Conservation (phyloP, 2,888 invertebrate species). For the Tolmerus cingulatus region DNA sequence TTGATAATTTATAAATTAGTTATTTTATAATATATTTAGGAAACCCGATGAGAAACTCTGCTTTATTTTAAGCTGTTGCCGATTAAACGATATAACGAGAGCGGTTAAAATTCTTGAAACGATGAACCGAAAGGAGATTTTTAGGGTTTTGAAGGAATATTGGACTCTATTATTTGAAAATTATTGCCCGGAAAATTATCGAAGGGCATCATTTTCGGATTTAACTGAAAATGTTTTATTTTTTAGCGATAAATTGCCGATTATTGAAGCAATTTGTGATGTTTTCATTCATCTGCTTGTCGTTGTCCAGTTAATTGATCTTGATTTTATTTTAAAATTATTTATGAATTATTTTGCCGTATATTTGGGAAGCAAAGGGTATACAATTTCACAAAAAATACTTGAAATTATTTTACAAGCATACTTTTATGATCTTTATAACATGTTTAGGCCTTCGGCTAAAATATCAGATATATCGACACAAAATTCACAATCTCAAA, state of each 20-base stretch:
- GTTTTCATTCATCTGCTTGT: constrained; percentile 60
- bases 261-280: constrained; percentile 61
- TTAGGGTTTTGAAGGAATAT: constrained; percentile 32
- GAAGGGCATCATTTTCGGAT: constrained; percentile 57
- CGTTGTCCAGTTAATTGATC: constrained; percentile 57
- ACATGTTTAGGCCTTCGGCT: constrained; percentile 44
- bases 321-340: constrained; percentile 64
- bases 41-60: constrained; percentile 40
- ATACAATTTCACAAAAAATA: constrained; percentile 63
- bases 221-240: constrained; percentile 60
- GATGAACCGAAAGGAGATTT: constrained; percentile 55
- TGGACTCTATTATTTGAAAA: constrained; percentile 48
- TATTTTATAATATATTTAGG: not conserved
- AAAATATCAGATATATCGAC: constrained; percentile 26
- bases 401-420: constrained; percentile 66
- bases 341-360: constrained; percentile 74
- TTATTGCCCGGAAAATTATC: constrained; percentile 47
- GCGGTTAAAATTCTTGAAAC: constrained; percentile 48
- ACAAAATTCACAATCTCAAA: constrained; percentile 19
- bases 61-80: constrained; percentile 36
- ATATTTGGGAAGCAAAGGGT: constrained; percentile 69
- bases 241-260: constrained; percentile 55
- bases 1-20: not conserved
- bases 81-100: not conserved
- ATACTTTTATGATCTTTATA: constrained; percentile 63